phyloP scores from a whole-genome alignment of 2,888 invertebrate genomes.

The Mimachlamys varia region DNA sequence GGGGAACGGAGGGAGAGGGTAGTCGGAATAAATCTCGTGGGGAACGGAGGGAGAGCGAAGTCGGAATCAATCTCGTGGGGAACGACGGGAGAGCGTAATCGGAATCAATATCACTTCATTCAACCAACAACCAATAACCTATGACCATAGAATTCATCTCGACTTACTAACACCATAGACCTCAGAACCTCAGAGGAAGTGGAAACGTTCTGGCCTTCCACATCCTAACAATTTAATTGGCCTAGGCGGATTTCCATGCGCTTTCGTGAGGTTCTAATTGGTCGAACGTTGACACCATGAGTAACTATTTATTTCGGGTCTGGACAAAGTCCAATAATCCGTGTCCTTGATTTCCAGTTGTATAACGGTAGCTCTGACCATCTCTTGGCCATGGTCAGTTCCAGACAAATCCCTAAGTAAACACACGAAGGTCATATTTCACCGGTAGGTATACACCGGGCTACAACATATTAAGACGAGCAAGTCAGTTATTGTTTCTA shows the following conservation, averaged over 20 bases:
- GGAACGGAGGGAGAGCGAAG: background rate
- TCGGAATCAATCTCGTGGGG: too few relatives aligned
- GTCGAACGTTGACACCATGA: background rate
- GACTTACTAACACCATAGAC: too few relatives aligned
- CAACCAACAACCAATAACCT: too few relatives aligned
- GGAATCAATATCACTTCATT: too few relatives aligned
- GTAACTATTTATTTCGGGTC: background rate
- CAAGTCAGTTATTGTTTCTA: background rate
- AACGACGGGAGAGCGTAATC: background rate
- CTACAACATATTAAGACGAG: background rate
- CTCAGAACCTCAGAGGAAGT: too few relatives aligned
- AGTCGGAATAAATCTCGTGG: too few relatives aligned
- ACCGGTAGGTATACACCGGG: background rate
- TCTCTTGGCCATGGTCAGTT: background rate
- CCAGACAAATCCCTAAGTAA: constrained; percentile 21
- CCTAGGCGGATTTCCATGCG: background rate
- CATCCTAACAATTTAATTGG: background rate
- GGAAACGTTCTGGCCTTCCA: background rate
- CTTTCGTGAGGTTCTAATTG: background rate
- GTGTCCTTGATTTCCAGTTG: constrained; percentile 28
- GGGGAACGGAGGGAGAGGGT: background rate
- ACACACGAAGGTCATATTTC: background rate
- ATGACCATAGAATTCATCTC: too few relatives aligned
- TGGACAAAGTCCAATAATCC: constrained; percentile 7
- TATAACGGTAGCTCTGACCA: background rate